These are phyloP conservation scores for Enteromius trimaculatus DNA, from an alignment of 2,797 vertebrate species.

Conservation along the genomic window DNA sequence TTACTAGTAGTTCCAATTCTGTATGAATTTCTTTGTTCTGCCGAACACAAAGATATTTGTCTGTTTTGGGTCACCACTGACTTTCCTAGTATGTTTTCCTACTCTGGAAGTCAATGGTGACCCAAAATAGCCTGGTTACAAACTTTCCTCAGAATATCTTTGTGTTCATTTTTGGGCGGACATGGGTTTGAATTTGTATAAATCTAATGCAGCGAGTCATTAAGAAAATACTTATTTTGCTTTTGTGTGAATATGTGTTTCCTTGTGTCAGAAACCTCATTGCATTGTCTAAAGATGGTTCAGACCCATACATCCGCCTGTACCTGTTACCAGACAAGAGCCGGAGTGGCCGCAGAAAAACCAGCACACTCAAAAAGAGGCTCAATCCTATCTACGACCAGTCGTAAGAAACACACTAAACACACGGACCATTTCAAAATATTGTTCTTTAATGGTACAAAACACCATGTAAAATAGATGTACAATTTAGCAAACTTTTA, in stretches of 20 bases:
- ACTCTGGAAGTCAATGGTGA: too few species aligned
- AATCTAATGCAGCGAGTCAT: background rate
- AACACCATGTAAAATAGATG: background rate
- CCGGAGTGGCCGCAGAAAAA: constrained; percentile 92
- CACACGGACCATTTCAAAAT: background rate
- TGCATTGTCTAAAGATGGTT: constrained; percentile 92
- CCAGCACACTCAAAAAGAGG: constrained; percentile 87
- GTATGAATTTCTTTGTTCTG: too few species aligned
- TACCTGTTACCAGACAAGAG: constrained; percentile 97
- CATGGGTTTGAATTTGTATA: background rate
- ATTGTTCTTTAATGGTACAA: background rate
- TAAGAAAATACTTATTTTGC: background rate
- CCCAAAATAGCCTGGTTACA: too few species aligned
- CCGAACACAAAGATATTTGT: too few species aligned
- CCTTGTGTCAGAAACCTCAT: constrained; percentile 85
- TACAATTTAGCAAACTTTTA: background rate
- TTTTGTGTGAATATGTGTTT: constrained; percentile 6
- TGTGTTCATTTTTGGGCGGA: too few species aligned
- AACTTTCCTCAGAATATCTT: too few species aligned
- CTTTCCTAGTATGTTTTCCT: too few species aligned
- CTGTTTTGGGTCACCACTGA: too few species aligned
- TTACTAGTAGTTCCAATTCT: too few species aligned
- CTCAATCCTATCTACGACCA: constrained; percentile 95
- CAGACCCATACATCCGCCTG: constrained; percentile 92
- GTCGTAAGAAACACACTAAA: constrained; percentile 78